Evolutionary conservation across 2,888 invertebrate genomes (phyloP).

Genomic region (Nephrotoma appendiculata): DNA sequence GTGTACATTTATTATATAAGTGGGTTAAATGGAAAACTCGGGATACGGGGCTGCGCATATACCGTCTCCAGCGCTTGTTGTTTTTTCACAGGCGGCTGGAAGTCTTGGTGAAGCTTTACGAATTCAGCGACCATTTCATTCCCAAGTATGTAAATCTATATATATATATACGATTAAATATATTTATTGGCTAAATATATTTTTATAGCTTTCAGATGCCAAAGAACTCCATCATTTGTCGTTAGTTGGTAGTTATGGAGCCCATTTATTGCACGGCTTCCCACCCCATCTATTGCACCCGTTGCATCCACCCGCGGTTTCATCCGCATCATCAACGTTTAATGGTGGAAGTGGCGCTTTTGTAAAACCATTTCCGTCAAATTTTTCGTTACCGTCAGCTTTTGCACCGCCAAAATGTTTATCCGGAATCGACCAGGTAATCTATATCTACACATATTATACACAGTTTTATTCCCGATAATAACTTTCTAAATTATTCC

Average conservation of each 20-base stretch:
- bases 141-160: constrained; percentile 39
- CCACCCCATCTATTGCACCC: constrained; percentile 60
- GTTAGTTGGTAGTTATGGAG: constrained; percentile 49
- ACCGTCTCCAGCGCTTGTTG: constrained; percentile 59
- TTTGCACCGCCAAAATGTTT: constrained; percentile 56
- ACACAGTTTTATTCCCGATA: neutral
- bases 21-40: constrained; percentile 49
- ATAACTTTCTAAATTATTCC: neutral
- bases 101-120: constrained; percentile 58
- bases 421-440: constrained; percentile 33
- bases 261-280: constrained; percentile 53
- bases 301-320: constrained; percentile 32
- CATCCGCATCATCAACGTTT: constrained; percentile 42
- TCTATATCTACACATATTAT: neutral
- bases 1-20: neutral
- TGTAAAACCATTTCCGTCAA: constrained; percentile 41
- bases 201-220: constrained; percentile 34
- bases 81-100: constrained; percentile 60
- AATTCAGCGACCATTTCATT: constrained; percentile 61
- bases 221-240: constrained; percentile 49
- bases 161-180: neutral
- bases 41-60: constrained; percentile 57
- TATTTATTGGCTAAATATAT: neutral
- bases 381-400: constrained; percentile 54
- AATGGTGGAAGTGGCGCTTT: constrained; percentile 42